Conservation (phyloP, 2,888 invertebrate species). For the Neria commutata region DNA sequence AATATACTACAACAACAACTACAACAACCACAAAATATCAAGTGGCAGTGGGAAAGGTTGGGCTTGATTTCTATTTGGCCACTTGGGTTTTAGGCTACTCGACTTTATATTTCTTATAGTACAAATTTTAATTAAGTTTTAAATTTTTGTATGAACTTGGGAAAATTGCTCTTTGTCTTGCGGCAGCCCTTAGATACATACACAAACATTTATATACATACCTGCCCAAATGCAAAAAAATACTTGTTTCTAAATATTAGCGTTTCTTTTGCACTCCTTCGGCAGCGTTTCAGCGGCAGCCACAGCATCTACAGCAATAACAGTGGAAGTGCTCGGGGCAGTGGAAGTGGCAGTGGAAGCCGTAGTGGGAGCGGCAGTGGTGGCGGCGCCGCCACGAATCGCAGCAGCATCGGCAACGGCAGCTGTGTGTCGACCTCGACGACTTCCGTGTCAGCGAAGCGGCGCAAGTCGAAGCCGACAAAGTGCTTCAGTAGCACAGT, state of each 20-base stretch:
- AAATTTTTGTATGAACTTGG: not conserved
- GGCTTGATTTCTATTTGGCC: not conserved
- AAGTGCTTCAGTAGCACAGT: conserved; percentile 69
- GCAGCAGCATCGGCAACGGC: conserved; percentile 36
- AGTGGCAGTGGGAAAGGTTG: conserved; percentile 32
- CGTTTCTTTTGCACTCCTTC: not conserved
- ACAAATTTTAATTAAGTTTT: not conserved
- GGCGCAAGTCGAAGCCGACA: conserved; percentile 55
- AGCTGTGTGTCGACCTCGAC: conserved; percentile 34
- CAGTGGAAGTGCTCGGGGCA: conserved; percentile 28
- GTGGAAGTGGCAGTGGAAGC: conserved; percentile 38
- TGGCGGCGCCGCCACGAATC: conserved; percentile 30
- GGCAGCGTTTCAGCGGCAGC: conserved; percentile 46
- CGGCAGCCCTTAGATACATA: no score
- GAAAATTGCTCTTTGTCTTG: not conserved
- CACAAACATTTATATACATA: no score
- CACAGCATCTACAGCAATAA: conserved; percentile 33
- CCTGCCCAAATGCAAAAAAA: no score
- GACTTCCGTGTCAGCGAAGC: conserved; percentile 25
- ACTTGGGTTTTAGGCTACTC: not conserved
- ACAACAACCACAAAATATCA: conserved; percentile 23
- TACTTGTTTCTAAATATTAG: not conserved
- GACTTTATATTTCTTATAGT: not conserved
- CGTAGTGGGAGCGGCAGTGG: conserved; percentile 26
- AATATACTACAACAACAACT: no score